Evolutionary conservation across 2,113 vertebrate species (phyloP), one percentile per base, ranked within the genome.

Genomic region (Seriola quinqueradiata): DNA sequence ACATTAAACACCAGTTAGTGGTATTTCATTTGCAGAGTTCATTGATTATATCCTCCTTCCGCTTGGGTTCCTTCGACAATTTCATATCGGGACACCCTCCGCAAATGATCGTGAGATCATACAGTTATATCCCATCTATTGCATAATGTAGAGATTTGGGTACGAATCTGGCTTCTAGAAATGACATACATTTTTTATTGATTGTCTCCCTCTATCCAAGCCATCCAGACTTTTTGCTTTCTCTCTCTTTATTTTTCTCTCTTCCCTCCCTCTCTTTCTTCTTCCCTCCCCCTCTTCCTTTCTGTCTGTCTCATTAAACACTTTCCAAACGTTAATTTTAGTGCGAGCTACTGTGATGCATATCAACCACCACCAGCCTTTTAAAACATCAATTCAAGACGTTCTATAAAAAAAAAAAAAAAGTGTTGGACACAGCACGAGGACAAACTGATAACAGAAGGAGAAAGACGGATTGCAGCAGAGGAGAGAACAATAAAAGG

Each of bases 71-170:
- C 23, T 34, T 12, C 59, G 19, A 34, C 8, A 16, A 48, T 63
- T 70, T 75, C 4, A 40, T 55, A 28, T 38, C 42, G 8, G 12
- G 17, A 60, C 17, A 81, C 17, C 8, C 1, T 44, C 60, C 12
- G 11, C 68, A 75, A 69, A 11, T 61, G 54, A 69, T 68, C 25
- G 32, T 66, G 40, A 67, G 28, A 85, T 76, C 52, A 44, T 44
- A 4, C 57, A 46, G 57, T n/a, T 63, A 73, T 25, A 58, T 72
- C 36, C 34, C 42, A 63, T 81, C 14, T 73, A 34, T 5, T 58
- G 16, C 44, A n/a, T 67, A 75, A 46, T 82, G 50, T 55, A 70
- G 38, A 70, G 8, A 75, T 70, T 12, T 70, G 42, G 6, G 8
- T 44, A 60, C 58, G 19, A 64, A 70, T 59, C 19, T 36, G 21